These are phyloP conservation scores for Dromius quadrimaculatus DNA, from an alignment of 2,888 invertebrate species.

Conservation along the genomic window DNA sequence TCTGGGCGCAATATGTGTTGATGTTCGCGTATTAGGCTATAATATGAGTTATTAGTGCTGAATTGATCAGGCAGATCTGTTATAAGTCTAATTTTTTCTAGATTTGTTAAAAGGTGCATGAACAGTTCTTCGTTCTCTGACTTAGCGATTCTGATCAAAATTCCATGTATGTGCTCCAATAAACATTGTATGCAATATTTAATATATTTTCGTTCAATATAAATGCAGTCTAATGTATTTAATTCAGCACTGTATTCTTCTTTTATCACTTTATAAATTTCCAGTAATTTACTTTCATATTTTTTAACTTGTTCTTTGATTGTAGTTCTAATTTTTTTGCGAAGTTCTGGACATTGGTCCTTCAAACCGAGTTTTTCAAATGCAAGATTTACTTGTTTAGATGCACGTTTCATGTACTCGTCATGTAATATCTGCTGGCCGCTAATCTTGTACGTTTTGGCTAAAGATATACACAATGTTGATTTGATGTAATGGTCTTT, in stretches of 20 bases:
- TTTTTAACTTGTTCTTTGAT: slow-evolving; percentile 4
- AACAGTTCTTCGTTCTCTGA: slow-evolving; percentile 38
- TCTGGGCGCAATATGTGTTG: not conserved
- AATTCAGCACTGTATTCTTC: slow-evolving; percentile 27
- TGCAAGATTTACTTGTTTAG: not conserved
- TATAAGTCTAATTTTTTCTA: slow-evolving; percentile 38
- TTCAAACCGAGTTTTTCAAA: not conserved
- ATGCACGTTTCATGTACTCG: not conserved
- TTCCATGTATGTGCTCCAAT: slow-evolving; percentile 4
- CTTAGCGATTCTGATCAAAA: slow-evolving; percentile 21
- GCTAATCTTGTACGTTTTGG: slow-evolving; percentile 3
- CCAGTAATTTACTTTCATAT: not conserved
- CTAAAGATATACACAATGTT: slow-evolving; percentile 4
- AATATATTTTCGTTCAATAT: slow-evolving; percentile 52
- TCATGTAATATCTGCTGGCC: not conserved
- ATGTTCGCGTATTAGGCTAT: slow-evolving; percentile 31
- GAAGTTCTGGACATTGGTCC: not conserved
- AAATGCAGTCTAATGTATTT: slow-evolving; percentile 46
- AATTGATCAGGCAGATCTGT: slow-evolving; percentile 39
- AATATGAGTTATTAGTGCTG: slow-evolving; percentile 32
- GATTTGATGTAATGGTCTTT: not conserved
- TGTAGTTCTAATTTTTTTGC: not conserved
- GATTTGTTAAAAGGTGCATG: slow-evolving; percentile 28
- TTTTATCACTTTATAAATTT: slow-evolving; percentile 41
- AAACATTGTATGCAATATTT: slow-evolving; percentile 50